Percentiles rank a stretch among this genome's conserved stretches.
phyloP scores from a whole-genome alignment of 2,113 vertebrate genomes.

The Lycaon pictus region DNA sequence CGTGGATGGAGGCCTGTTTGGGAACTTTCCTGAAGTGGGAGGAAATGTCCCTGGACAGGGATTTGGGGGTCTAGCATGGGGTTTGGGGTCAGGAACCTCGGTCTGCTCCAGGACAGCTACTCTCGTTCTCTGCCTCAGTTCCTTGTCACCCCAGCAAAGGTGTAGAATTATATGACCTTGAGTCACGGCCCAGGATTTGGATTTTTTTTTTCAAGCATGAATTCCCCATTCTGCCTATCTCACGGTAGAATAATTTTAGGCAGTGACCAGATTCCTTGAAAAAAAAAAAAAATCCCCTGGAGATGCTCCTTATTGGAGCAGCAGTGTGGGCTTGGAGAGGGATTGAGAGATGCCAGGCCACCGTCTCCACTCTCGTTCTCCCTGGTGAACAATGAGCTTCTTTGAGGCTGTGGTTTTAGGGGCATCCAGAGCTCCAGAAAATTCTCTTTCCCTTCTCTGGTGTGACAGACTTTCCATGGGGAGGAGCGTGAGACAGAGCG shows the following conservation, averaged over 20 bases:
- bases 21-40: background rate
- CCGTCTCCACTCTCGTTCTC: background rate
- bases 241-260: background rate
- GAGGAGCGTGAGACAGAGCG: background rate
- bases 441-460: background rate
- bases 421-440: background rate
- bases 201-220: constrained; percentile 29
- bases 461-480: background rate
- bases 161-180: background rate
- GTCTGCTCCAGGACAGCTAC: background rate
- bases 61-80: background rate
- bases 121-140: background rate
- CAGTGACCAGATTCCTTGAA: background rate
- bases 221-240: background rate
- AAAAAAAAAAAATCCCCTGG: background rate
- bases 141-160: background rate
- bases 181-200: background rate
- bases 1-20: background rate
- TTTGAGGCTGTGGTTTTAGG: background rate
- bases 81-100: background rate
- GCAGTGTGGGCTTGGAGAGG: background rate
- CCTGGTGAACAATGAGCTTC: background rate
- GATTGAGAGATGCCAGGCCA: background rate
- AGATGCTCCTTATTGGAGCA: background rate
- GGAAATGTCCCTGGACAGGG: background rate